phyloP scores from a whole-genome alignment of 2,113 vertebrate genomes.

The Anoura caudifer region DNA sequence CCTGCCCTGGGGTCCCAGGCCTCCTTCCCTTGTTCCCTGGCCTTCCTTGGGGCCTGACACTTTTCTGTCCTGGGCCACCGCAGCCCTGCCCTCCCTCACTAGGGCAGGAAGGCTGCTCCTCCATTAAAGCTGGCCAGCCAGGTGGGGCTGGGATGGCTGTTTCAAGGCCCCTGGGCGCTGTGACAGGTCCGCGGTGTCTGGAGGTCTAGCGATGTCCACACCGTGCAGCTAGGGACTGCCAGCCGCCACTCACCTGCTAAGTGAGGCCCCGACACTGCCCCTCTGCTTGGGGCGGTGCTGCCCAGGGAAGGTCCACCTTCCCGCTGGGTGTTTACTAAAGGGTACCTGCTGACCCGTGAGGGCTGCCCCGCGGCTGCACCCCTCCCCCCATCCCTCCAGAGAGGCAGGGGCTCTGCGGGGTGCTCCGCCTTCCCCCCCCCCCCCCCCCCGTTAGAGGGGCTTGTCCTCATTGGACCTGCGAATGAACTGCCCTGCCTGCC shows the following conservation, averaged over 20 bases:
- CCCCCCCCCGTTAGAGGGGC: not conserved
- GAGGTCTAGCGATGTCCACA: not conserved
- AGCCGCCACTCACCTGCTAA: not conserved
- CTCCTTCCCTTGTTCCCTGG: not conserved
- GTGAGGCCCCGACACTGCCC: not conserved
- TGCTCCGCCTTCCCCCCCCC: not conserved
- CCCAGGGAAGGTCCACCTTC: not conserved
- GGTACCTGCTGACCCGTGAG: fast-evolving
- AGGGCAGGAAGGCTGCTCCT: not conserved
- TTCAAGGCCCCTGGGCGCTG: not conserved
- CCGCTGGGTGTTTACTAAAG: fast-evolving
- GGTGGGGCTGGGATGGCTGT: not conserved
- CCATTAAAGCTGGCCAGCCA: not conserved
- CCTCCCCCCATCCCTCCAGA: not conserved
- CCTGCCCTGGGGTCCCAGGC: not conserved
- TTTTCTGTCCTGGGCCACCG: fast-evolving
- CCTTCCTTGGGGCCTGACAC: not conserved
- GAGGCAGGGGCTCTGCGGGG: not conserved
- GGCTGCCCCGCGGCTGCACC: not conserved
- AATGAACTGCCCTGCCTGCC: not conserved
- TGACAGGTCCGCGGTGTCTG: not conserved
- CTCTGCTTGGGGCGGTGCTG: not conserved
- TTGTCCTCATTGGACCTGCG: not conserved
- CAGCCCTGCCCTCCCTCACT: not conserved
- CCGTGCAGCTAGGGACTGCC: not conserved